phyloP scores from a whole-genome alignment of 2,888 invertebrate species.

The Alitta virens region DNA sequence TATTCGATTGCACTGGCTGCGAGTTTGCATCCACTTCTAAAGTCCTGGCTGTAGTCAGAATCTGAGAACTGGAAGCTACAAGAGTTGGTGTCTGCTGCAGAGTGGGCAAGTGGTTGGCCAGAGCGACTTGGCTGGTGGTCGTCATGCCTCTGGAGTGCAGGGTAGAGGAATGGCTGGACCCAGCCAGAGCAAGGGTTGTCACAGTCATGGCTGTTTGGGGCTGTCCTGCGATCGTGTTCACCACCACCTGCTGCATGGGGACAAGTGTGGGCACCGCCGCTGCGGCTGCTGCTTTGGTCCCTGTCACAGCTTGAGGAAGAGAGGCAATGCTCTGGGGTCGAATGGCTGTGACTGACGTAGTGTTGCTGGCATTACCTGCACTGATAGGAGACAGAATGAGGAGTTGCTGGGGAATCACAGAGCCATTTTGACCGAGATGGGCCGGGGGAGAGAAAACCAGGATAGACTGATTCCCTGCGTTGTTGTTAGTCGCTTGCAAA shows the following conservation, averaged over 20 bases:
- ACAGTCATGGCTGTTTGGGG: constrained; percentile 1
- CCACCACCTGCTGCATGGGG: not conserved
- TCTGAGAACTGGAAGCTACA: no score
- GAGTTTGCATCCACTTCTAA: no score
- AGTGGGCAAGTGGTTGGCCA: no score
- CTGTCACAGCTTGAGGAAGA: not conserved
- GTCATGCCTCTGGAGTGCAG: no score
- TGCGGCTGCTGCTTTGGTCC: not conserved
- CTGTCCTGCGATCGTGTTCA: not conserved
- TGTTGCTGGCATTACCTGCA: not conserved
- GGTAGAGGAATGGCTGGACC: constrained; percentile 28
- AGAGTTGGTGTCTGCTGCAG: no score
- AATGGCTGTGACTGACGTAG: not conserved
- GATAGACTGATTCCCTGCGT: not conserved
- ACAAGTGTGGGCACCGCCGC: no score
- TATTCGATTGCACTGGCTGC: no score
- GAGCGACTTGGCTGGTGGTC: no score
- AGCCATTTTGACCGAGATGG: not conserved
- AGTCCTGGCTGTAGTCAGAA: no score
- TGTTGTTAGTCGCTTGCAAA: no score
- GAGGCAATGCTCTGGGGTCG: not conserved
- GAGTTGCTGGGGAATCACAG: not conserved
- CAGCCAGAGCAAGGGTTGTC: constrained; percentile 32
- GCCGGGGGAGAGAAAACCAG: constrained; percentile 8
- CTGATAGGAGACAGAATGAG: constrained; percentile 4